Conservation (phyloP, 1,140 invertebrate genomes). For the Riptortus pedestris region DNA sequence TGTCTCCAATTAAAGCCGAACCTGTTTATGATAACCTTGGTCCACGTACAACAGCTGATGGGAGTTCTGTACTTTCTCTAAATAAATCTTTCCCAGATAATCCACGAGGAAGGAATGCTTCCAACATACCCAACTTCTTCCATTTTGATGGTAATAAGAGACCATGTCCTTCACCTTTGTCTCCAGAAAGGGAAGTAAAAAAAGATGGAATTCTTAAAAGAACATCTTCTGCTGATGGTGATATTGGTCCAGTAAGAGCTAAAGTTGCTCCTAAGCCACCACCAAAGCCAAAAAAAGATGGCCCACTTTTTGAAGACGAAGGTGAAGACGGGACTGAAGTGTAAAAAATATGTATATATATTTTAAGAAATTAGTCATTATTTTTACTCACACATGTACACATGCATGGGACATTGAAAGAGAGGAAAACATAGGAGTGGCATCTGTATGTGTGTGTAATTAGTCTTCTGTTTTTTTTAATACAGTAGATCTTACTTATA, state of each 20-base stretch:
- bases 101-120: slow-evolving; percentile 41
- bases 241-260: slow-evolving; percentile 20
- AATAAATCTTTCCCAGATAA: slow-evolving; percentile 45
- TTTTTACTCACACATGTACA: neutral
- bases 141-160: slow-evolving; percentile 40
- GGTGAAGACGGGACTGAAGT: slow-evolving; percentile 79
- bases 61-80: slow-evolving; percentile 64
- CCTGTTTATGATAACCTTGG: slow-evolving; percentile 78
- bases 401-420: neutral
- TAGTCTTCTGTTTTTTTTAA: neutral
- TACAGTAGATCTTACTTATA: too few relatives aligned
- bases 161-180: slow-evolving; percentile 22
- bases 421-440: too few relatives aligned
- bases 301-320: slow-evolving; percentile 71
- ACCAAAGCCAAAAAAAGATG: slow-evolving; percentile 58
- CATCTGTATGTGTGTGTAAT: too few relatives aligned
- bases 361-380: neutral
- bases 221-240: slow-evolving; percentile 21
- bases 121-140: slow-evolving; percentile 40
- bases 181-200: slow-evolving; percentile 15
- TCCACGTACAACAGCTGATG: slow-evolving; percentile 68
- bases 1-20: slow-evolving; percentile 42
- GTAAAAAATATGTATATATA: slow-evolving; percentile 39
- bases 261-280: slow-evolving; percentile 64
- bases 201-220: slow-evolving; percentile 15